Evolutionary conservation across 2,888 invertebrate species (phyloP).

Genomic region (Dolichopus griseipennis): DNA sequence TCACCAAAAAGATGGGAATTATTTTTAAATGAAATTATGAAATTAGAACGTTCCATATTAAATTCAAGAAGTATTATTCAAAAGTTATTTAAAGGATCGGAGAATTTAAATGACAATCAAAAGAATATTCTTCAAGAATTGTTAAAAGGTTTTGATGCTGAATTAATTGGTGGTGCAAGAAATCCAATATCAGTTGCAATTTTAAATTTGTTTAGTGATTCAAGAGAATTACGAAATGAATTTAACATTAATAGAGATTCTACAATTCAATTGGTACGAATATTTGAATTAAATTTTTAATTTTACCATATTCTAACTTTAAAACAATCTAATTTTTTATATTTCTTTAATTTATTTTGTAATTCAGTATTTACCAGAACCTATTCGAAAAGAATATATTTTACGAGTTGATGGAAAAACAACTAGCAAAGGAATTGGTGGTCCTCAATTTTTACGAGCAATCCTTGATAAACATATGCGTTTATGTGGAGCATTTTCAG

Average conservation of each 20-base stretch:
- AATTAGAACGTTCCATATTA: slow-evolving; percentile 21
- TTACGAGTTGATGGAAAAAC: slow-evolving; percentile 43
- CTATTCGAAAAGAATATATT: slow-evolving; percentile 44
- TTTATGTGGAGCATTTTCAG: slow-evolving; percentile 69
- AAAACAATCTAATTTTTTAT: background rate
- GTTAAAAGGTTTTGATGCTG: slow-evolving; percentile 22
- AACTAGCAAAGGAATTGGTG: slow-evolving; percentile 29
- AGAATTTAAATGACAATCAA: slow-evolving; percentile 9
- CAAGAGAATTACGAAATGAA: slow-evolving; percentile 21
- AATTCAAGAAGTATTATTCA: slow-evolving; percentile 21
- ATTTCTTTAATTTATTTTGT: slow-evolving; percentile 2
- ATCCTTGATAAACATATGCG: slow-evolving; percentile 60
- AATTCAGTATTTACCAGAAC: slow-evolving; percentile 24
- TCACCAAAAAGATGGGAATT: slow-evolving; percentile 24
- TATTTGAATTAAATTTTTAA: too few relatives aligned
- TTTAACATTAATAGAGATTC: slow-evolving; percentile 16
- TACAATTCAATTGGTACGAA: slow-evolving; percentile 16
- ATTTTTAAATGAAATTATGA: slow-evolving; percentile 22
- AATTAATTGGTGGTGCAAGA: slow-evolving; percentile 20
- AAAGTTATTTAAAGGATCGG: slow-evolving; percentile 21
- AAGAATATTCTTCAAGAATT: slow-evolving; percentile 19
- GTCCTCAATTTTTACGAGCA: slow-evolving; percentile 47
- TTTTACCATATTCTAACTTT: background rate
- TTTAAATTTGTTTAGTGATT: slow-evolving; percentile 23
- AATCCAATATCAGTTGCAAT: slow-evolving; percentile 21